Conservation (phyloP, 2,888 invertebrate genomes). For the Apantesis nais region DNA sequence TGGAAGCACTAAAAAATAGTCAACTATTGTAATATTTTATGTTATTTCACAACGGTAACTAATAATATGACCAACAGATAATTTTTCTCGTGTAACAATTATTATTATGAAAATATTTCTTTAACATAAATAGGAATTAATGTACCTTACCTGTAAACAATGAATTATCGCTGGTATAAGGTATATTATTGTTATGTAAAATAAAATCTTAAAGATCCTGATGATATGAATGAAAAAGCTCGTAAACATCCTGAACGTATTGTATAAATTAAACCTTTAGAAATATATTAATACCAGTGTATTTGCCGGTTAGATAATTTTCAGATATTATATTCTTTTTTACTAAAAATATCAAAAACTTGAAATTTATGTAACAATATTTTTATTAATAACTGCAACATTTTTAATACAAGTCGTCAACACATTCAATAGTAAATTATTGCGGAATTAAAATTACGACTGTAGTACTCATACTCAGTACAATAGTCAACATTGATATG, state of each 20-base stretch:
- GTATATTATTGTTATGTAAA: too few species aligned
- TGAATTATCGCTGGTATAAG: too few species aligned
- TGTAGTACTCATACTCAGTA: background rate
- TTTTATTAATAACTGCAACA: background rate
- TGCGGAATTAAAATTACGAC: background rate
- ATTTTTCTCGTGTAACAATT: background rate
- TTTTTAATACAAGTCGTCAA: background rate
- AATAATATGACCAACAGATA: background rate
- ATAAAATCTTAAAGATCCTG: too few species aligned
- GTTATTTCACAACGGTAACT: background rate
- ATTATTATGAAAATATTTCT: background rate
- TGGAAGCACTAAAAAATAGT: background rate
- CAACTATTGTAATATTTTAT: background rate
- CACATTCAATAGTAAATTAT: background rate
- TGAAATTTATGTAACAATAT: too few species aligned
- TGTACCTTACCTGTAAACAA: too few species aligned
- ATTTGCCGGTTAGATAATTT: too few species aligned
- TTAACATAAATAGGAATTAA: background rate
- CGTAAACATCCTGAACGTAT: background rate
- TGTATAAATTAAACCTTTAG: too few species aligned
- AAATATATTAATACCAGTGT: background rate
- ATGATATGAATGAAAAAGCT: background rate
- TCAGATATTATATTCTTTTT: too few species aligned
- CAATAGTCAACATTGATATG: background rate
- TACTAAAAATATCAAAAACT: too few species aligned